Evolutionary conservation across 2,113 vertebrate genomes (phyloP).

Genomic region (Papio anubis): DNA sequence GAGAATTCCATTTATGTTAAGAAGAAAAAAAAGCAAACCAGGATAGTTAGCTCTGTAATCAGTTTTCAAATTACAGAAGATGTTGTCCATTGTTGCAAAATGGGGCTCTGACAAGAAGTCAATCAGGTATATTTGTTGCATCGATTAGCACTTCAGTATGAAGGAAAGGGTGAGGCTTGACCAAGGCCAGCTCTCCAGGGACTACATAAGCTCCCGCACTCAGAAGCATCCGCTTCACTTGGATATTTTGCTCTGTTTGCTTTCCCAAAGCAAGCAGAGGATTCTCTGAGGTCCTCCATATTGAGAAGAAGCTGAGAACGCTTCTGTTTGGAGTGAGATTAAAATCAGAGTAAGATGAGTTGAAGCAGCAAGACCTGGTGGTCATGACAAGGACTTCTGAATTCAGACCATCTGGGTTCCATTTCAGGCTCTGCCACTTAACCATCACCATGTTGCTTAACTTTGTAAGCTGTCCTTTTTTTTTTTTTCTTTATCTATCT

Average conservation of each 20-base stretch:
- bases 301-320: neutral
- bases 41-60: conserved; percentile 64
- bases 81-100: conserved; percentile 74
- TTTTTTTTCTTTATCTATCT: neutral
- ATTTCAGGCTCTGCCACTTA: neutral
- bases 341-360: neutral
- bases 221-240: neutral
- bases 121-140: conserved; percentile 74
- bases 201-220: neutral
- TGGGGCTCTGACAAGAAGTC: conserved; percentile 77
- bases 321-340: neutral
- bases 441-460: neutral
- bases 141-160: conserved; percentile 67
- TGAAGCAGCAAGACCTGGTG: neutral
- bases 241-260: neutral
- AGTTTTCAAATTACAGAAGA: conserved; percentile 78
- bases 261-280: conserved; percentile 30
- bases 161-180: neutral
- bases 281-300: neutral
- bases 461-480: neutral
- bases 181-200: conserved; percentile 45
- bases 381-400: neutral
- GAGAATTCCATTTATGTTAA: conserved; percentile 57
- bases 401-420: neutral
- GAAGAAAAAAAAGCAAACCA: neutral